phyloP scores from a whole-genome alignment of 2,113 vertebrate genomes.

The Sphyrna mokarran region DNA sequence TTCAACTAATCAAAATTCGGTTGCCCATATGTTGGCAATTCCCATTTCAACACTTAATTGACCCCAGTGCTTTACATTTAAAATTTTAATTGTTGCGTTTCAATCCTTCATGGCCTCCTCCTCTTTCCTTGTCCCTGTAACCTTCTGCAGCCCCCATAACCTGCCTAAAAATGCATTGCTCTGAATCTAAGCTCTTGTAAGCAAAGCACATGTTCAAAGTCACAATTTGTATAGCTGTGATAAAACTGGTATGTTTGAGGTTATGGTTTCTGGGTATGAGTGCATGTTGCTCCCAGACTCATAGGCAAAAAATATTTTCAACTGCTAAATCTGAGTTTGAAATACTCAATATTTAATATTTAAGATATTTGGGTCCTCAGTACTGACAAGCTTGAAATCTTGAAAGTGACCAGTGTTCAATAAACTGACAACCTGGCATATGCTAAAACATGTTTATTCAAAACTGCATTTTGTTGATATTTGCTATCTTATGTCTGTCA shows the following conservation, averaged over 20 bases:
- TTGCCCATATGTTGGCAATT: neutral
- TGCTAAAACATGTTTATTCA: neutral
- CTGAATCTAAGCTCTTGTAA: neutral
- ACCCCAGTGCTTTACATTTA: neutral
- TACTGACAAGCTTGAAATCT: neutral
- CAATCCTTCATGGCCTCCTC: neutral
- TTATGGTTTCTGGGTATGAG: neutral
- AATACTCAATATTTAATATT: neutral
- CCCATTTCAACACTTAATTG: neutral
- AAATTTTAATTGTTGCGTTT: neutral
- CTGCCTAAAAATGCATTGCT: neutral
- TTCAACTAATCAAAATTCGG: neutral
- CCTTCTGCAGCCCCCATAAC: neutral
- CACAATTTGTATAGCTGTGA: neutral
- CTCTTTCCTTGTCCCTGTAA: neutral
- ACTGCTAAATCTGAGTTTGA: neutral
- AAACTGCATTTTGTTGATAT: neutral
- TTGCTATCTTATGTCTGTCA: neutral
- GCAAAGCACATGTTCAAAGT: neutral
- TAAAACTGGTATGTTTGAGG: neutral
- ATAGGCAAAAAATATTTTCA: neutral
- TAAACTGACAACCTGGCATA: neutral
- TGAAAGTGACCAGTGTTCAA: neutral
- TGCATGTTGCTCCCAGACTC: neutral
- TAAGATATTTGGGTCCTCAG: neutral